Conservation (phyloP, 2,797 vertebrate species). For the Liparis tanakae region DNA sequence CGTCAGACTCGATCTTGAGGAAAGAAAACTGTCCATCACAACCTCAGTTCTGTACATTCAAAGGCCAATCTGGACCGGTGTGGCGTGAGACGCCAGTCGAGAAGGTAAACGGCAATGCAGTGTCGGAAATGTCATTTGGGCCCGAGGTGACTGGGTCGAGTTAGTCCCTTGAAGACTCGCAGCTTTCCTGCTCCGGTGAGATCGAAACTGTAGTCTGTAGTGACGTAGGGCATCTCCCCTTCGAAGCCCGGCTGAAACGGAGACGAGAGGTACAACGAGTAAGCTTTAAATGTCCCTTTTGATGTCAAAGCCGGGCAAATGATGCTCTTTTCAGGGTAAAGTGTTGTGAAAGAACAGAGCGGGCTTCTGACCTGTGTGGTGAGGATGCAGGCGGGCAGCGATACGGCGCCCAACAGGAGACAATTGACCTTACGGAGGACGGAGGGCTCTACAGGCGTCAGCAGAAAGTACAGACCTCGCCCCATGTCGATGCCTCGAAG, state of each 20-base stretch:
- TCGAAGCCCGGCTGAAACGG: slow-evolving; percentile 83
- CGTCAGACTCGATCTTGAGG: slow-evolving; percentile 16
- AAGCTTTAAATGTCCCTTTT: background rate
- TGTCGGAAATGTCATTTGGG: slow-evolving; percentile 39
- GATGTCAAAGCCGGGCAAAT: background rate
- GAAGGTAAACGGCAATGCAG: slow-evolving; percentile 34
- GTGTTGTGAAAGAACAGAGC: background rate
- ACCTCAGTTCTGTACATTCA: slow-evolving; percentile 66
- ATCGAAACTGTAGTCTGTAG: slow-evolving; percentile 90
- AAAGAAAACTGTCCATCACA: slow-evolving; percentile 14
- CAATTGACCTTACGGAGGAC: slow-evolving; percentile 90
- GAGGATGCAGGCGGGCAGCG: slow-evolving; percentile 87
- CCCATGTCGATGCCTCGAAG: slow-evolving; percentile 91
- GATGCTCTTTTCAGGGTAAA: background rate
- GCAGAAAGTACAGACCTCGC: slow-evolving; percentile 88
- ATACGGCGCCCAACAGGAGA: slow-evolving; percentile 88
- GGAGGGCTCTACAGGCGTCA: slow-evolving; percentile 88
- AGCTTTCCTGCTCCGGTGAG: slow-evolving; percentile 89
- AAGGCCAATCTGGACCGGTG: slow-evolving; percentile 37
- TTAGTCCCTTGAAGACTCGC: slow-evolving; percentile 81
- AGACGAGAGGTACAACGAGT: slow-evolving; percentile 1
- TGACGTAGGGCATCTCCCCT: slow-evolving; percentile 90
- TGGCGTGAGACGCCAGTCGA: slow-evolving; percentile 15
- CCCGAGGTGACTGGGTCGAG: slow-evolving; percentile 70
- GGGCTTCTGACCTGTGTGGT: slow-evolving; percentile 86